Evolutionary conservation across 2,113 vertebrate species (phyloP).

Genomic region (Daboia siamensis): DNA sequence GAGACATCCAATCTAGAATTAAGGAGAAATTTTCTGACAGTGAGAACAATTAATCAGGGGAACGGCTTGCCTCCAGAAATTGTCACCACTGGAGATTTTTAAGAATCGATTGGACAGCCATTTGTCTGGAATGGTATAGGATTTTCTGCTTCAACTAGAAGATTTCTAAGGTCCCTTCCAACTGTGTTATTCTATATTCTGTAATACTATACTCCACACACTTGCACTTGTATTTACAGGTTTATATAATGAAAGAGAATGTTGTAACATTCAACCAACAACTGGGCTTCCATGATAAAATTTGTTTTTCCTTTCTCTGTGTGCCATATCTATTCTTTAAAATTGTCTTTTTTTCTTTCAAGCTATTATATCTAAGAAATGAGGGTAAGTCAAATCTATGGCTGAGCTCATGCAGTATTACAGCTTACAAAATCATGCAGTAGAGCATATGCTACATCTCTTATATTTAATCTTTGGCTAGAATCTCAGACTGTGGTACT

Average conservation of each 20-base stretch:
- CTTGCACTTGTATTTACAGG: background rate
- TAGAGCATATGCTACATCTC: too few relatives aligned
- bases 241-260: background rate
- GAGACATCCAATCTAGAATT: background rate
- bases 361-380: background rate
- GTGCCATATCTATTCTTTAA: background rate
- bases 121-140: background rate
- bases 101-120: background rate
- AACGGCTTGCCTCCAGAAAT: background rate
- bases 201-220: background rate
- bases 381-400: background rate
- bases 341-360: background rate
- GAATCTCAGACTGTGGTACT: background rate
- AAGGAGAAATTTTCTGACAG: background rate
- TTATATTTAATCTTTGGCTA: background rate
- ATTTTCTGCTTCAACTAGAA: background rate
- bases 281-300: background rate
- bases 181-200: background rate
- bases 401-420: background rate
- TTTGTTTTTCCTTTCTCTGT: background rate
- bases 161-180: background rate
- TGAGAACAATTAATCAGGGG: background rate
- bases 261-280: background rate
- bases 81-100: background rate
- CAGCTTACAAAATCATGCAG: background rate